Evolutionary conservation across 2,113 vertebrate genomes (phyloP), one percentile per base, ranked within the genome.

Genomic region (Galemys pyrenaicus): DNA sequence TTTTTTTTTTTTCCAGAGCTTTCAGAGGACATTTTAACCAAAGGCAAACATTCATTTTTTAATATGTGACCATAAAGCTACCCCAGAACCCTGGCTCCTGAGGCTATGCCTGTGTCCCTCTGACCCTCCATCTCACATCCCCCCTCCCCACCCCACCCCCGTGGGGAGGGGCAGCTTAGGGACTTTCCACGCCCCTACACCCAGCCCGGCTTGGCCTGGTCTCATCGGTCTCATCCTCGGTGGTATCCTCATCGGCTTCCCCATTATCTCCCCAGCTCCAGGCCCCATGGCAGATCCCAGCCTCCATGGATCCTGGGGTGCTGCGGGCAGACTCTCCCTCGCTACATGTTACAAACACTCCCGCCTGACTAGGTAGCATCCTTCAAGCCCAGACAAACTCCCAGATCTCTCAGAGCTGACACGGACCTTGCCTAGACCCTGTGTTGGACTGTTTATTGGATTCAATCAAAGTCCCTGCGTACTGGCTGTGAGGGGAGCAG

Each of bases 1-100:
- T n/a, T n/a, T n/a, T n/a, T n/a, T n/a, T n/a, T n/a, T n/a, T 44
- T 67, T 74, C 68, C 20, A 58, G 49, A 73, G 39, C 10, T 49
- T 60, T 80, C 81, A 49, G 46, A 78, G 56, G 32, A 64, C 24
- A 49, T 86, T 92, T 89, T 68, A 89, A 79, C 65, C 39, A 62
- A 96, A 74, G 89, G 35, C 46, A 82, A 87, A 68, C 67, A 75
- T 81, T 91, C 9, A 46, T 81, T 73, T 78, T 51, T 58, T 26
- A 19, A 51, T 65, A 24, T 73, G 30, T 77, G 39, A 82, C 62
- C 13, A 8, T 58, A 58, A 35, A 32, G 3, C 39, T 86, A 44
- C 37, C 65, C 24, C 24, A 62, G 30, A 41, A 39, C 28, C 24
- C 41, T 35, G 12, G 39, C 22, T 12, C 62, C 54, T 32, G 13